phyloP scores from a whole-genome alignment of 2,797 vertebrate genomes.

The Dendrocincla tyrannina region DNA sequence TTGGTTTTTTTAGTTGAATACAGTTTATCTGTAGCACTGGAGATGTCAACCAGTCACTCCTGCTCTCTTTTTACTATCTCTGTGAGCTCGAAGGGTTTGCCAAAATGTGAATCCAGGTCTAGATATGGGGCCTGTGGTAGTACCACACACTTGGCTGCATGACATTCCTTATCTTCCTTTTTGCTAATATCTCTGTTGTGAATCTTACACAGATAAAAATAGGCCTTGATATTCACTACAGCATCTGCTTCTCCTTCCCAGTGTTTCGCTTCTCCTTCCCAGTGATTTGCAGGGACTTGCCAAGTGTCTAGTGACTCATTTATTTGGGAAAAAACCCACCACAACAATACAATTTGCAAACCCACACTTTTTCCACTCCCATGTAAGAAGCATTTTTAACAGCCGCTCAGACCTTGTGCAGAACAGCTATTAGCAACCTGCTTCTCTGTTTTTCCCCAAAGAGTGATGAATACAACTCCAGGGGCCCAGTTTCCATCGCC shows the following conservation, averaged over 20 bases:
- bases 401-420: background rate
- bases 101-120: background rate
- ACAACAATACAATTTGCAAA: slow-evolving; percentile 46
- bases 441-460: background rate
- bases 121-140: background rate
- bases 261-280: background rate
- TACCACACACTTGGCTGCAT: background rate
- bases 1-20: background rate
- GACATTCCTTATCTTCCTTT: background rate
- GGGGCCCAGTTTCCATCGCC: background rate
- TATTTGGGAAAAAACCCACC: slow-evolving; percentile 43
- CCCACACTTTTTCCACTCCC: background rate
- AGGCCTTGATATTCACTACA: background rate
- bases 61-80: background rate
- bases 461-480: background rate
- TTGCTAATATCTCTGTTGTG: background rate
- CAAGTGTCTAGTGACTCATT: slow-evolving; percentile 62
- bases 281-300: slow-evolving; percentile 26
- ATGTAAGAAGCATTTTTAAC: slow-evolving; percentile 15
- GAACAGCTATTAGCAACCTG: background rate
- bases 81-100: background rate
- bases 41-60: background rate
- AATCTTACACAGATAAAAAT: slow-evolving; percentile 4
- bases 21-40: background rate
- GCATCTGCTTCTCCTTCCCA: background rate